These are phyloP conservation scores for Tylochromis polylepis DNA, from an alignment of 2,113 vertebrate species.

Conservation along the genomic window DNA sequence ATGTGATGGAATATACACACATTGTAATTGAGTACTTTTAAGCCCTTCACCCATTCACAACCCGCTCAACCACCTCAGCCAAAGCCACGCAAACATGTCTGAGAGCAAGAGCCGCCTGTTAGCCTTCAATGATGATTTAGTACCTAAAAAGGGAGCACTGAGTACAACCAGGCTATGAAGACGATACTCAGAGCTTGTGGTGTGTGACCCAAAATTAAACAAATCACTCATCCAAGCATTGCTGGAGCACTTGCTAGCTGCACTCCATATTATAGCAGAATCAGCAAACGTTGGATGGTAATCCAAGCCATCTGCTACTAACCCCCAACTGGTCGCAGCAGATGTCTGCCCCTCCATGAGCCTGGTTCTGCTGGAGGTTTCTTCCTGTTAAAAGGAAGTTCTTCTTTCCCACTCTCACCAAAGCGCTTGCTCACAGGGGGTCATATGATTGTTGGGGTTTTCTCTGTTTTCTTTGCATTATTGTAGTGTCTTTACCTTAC, in stretches of 20 bases:
- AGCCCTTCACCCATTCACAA: not conserved
- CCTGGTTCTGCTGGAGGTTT: not conserved
- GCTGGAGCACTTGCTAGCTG: not conserved
- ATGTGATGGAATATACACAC: not conserved
- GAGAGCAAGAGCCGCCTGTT: not conserved
- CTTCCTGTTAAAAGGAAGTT: not conserved
- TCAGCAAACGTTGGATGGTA: not conserved
- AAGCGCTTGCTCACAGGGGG: not conserved
- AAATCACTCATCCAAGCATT: not conserved
- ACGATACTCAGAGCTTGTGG: not conserved
- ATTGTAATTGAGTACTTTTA: not conserved
- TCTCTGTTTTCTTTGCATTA: too few relatives aligned
- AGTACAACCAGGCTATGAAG: not conserved
- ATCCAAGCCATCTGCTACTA: not conserved
- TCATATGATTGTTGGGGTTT: not conserved
- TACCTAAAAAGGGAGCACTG: not conserved
- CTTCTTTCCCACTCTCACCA: not conserved
- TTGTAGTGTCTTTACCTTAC: too few relatives aligned
- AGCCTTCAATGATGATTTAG: not conserved
- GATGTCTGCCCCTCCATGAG: not conserved
- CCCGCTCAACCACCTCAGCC: not conserved
- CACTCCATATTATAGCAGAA: not conserved
- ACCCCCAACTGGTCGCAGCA: not conserved
- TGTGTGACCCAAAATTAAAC: not conserved
- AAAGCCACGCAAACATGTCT: not conserved